phyloP scores from a whole-genome alignment of 2,888 invertebrate genomes.

The Ischnus inquisitorius region DNA sequence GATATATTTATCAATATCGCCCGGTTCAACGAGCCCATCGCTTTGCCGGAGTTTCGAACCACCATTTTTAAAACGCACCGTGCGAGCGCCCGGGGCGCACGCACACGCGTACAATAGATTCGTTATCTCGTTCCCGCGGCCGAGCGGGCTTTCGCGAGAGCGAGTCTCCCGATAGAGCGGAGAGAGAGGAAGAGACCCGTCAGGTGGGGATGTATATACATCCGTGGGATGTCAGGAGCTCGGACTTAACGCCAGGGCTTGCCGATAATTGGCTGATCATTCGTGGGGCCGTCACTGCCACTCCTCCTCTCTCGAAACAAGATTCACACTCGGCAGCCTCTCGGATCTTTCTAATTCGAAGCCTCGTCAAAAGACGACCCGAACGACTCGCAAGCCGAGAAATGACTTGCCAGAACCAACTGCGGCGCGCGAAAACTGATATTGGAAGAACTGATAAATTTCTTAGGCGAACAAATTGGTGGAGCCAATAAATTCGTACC shows the following conservation, averaged over 20 bases:
- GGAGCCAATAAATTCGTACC: too few relatives aligned
- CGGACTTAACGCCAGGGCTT: slow-evolving; percentile 57
- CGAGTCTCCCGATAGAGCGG: slow-evolving; percentile 21
- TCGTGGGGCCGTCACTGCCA: slow-evolving; percentile 71
- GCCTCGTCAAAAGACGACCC: neutral
- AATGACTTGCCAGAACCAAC: too few relatives aligned
- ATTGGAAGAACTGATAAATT: neutral
- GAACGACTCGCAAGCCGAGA: neutral
- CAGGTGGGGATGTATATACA: slow-evolving; percentile 66
- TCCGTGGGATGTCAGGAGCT: slow-evolving; percentile 22
- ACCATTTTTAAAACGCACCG: slow-evolving; percentile 61
- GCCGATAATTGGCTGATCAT: slow-evolving; percentile 72
- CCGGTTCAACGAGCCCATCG: neutral
- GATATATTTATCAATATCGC: neutral
- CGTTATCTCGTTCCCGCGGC: slow-evolving; percentile 38
- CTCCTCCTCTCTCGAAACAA: slow-evolving; percentile 66
- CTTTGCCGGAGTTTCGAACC: slow-evolving; percentile 26
- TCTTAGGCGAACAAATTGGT: neutral
- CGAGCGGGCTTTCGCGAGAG: slow-evolving; percentile 15
- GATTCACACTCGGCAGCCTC: slow-evolving; percentile 57
- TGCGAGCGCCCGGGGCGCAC: slow-evolving; percentile 50
- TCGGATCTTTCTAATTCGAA: slow-evolving; percentile 4
- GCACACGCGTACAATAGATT: slow-evolving; percentile 45
- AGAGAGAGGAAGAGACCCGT: slow-evolving; percentile 8
- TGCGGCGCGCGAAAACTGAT: too few relatives aligned